Conservation (phyloP, 2,797 vertebrate species). For the Cheirogaleus major region DNA sequence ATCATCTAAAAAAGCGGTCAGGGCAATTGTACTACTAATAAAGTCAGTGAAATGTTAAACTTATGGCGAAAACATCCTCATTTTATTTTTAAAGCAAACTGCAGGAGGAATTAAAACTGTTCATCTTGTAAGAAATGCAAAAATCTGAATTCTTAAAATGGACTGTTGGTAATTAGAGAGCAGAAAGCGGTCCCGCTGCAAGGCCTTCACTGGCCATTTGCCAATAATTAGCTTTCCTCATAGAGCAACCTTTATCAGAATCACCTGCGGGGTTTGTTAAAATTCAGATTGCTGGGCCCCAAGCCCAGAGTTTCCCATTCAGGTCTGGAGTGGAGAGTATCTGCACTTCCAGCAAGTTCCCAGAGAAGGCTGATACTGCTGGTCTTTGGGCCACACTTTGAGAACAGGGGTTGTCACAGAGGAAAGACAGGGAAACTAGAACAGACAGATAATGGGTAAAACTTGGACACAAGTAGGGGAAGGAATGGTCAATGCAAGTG, state of each 20-base stretch:
- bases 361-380: neutral
- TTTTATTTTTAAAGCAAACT: slow-evolving; percentile 65
- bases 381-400: neutral
- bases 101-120: slow-evolving; percentile 56
- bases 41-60: slow-evolving; percentile 50
- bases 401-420: neutral
- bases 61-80: slow-evolving; percentile 22
- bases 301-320: neutral
- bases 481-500: neutral
- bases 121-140: slow-evolving; percentile 32
- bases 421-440: neutral
- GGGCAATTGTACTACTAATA: slow-evolving; percentile 10
- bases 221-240: neutral
- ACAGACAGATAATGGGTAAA: neutral
- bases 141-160: slow-evolving; percentile 22
- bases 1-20: neutral
- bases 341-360: neutral
- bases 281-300: neutral
- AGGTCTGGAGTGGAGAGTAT: too few species aligned
- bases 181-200: neutral
- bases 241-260: neutral
- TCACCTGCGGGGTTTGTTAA: neutral
- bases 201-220: neutral
- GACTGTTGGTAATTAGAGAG: neutral
- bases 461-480: neutral